Conservation (phyloP, 2,888 invertebrate genomes). For the Leucophenga maculata region DNA sequence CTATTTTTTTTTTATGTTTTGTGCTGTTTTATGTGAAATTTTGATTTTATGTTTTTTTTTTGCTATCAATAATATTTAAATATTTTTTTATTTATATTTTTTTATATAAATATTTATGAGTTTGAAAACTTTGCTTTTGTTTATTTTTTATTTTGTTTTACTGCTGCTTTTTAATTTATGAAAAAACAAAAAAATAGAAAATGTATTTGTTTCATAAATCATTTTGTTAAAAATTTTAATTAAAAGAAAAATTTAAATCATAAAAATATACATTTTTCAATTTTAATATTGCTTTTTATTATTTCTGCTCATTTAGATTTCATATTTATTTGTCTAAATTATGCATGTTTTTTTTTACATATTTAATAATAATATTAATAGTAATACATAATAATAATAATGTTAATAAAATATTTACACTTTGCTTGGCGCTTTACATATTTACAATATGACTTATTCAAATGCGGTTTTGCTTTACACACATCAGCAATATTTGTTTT, state of each 20-base stretch:
- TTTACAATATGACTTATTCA: conserved; percentile 19
- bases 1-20: conserved; percentile 1
- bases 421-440: conserved; percentile 10
- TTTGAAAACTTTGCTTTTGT: conserved; percentile 28
- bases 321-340: conserved; percentile 34
- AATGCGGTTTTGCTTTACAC: not conserved
- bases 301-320: too few species aligned
- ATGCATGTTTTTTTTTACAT: conserved; percentile 25
- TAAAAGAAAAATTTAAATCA: not conserved
- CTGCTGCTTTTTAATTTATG: not conserved
- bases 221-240: not conserved
- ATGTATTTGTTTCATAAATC: not conserved
- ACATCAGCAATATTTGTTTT: not conserved
- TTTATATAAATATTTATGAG: conserved; percentile 28
- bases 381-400: conserved; percentile 17
- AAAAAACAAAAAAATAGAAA: conserved; percentile 9
- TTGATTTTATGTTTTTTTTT: not conserved
- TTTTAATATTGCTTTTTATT: too few species aligned
- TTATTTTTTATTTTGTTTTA: conserved; percentile 14
- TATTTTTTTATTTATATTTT: not conserved
- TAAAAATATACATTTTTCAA: too few species aligned
- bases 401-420: conserved; percentile 20
- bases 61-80: not conserved
- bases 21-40: not conserved
- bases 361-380: conserved; percentile 11